Evolutionary conservation across 2,888 invertebrate species (phyloP).

Genomic region (Linyphia triangularis): DNA sequence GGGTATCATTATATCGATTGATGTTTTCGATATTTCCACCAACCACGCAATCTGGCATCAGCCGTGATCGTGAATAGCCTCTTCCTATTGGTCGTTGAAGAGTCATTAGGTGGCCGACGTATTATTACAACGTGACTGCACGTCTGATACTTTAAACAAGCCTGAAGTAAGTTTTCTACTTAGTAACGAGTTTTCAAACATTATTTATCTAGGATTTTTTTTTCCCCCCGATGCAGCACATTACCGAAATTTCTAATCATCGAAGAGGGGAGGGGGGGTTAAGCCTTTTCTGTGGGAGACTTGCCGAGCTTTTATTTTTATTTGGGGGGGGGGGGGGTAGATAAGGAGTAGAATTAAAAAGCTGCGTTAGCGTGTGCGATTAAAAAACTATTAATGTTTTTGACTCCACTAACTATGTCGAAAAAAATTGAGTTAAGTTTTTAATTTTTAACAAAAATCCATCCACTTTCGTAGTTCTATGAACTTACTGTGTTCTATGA

Average conservation of each 20-base stretch:
- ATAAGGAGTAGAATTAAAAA: background rate
- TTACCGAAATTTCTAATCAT: constrained; percentile 44
- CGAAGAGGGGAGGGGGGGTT: background rate
- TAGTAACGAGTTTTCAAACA: constrained; percentile 8
- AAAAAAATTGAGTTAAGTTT: too few species aligned
- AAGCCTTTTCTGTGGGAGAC: background rate
- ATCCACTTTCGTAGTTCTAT: too few species aligned
- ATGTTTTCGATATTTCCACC: constrained; percentile 73
- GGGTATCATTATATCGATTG: constrained; percentile 74
- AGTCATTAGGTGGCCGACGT: constrained; percentile 54
- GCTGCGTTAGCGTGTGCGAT: background rate
- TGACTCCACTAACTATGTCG: background rate
- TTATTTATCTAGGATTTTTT: too few species aligned
- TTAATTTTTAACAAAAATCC: too few species aligned
- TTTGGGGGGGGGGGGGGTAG: background rate
- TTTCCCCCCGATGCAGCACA: background rate
- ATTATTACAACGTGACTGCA: constrained; percentile 42
- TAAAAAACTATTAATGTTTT: background rate
- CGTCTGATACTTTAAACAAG: constrained; percentile 44
- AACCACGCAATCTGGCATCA: constrained; percentile 71
- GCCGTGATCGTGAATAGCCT: constrained; percentile 9
- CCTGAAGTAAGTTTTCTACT: constrained; percentile 22
- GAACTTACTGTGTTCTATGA: too few species aligned
- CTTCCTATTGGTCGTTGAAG: constrained; percentile 65
- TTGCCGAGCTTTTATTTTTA: background rate